phyloP scores from a whole-genome alignment of 2,113 vertebrate genomes.

The Myrmecobius fasciatus region DNA sequence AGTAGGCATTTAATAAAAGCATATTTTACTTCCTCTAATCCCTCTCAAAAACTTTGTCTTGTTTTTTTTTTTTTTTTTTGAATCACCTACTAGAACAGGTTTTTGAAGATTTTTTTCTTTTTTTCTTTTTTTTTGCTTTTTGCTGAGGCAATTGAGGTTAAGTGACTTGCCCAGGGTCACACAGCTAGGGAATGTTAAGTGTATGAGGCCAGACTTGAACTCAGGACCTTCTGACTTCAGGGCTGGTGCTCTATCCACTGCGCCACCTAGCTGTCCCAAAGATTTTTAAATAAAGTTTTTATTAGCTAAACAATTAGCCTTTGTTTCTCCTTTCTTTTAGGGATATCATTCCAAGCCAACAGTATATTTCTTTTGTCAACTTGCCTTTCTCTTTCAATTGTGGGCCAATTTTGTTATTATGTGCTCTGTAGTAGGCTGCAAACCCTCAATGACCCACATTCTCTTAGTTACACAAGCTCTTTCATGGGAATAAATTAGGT shows the following conservation, averaged over 20 bases:
- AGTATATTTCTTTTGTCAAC: neutral
- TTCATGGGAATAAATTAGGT: neutral
- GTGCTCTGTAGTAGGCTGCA: neutral
- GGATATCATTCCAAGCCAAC: neutral
- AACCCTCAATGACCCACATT: neutral
- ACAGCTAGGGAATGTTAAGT: no score
- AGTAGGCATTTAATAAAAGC: neutral
- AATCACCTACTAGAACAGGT: neutral
- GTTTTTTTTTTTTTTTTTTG: neutral
- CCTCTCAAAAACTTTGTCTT: neutral
- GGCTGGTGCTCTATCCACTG: no score
- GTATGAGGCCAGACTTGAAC: no score
- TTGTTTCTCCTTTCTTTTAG: neutral
- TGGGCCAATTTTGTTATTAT: neutral
- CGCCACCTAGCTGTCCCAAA: no score
- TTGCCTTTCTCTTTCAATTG: neutral
- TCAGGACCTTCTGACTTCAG: no score
- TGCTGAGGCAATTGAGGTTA: no score
- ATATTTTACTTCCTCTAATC: neutral
- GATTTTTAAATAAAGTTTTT: neutral
- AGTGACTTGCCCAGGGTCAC: no score
- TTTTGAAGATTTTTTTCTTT: no score
- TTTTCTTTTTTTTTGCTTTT: no score
- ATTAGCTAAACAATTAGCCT: neutral
- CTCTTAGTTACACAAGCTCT: neutral